Base-by-base conservation (phyloP, 1,140 invertebrate species). In the Bilobella aurantiaca region DNA sequence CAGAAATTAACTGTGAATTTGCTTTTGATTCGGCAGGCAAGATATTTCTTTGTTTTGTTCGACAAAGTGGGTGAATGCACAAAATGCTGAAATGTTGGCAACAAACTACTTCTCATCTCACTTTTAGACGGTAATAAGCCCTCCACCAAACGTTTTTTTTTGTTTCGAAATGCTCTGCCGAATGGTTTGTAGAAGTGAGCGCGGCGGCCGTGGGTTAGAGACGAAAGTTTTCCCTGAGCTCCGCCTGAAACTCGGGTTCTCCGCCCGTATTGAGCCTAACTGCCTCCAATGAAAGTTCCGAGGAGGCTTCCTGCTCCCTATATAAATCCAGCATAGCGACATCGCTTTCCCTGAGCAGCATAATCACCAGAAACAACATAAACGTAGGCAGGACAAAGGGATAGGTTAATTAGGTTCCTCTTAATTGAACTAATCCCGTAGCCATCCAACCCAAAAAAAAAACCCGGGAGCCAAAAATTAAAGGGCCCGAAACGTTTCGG, bases 191-290 rank as follows among this genome's bases (percentile, higher is more conserved):
- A n/a, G n/a, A n/a, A n/a, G n/a, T n/a, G n/a, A n/a, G n/a, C n/a
- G n/a, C n/a, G n/a, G n/a, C n/a, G n/a, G n/a, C n/a, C n/a, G n/a
- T n/a, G n/a, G n/a, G n/a, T n/a, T n/a, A n/a, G n/a, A n/a, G n/a
- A n/a, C n/a, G 25, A 53, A 23, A 53, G 49, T 14, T 3, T 42
- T 34, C 25, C 5, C 25, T 49, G 47, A 66, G 64, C 66, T 68
- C 69, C 69, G 69, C 69, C 69, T 66, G 69, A 68, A 71, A 68
- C 47, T 66, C 64, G 66, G n/a, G 66, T 65, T 71, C 69, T 71
- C 69, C 69, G 65, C 69, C 69, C 61, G 66, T 68, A 68, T 71
- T 47, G 61, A 63, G 64, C 66, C 56, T 63, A 66, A 63, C 42
- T 56, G 64, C 49, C 66, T 67, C 69, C 69, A 71, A 71, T 71